Base-by-base conservation (phyloP, 1,140 invertebrate genomes). In the Sesamia nonagrioides region DNA sequence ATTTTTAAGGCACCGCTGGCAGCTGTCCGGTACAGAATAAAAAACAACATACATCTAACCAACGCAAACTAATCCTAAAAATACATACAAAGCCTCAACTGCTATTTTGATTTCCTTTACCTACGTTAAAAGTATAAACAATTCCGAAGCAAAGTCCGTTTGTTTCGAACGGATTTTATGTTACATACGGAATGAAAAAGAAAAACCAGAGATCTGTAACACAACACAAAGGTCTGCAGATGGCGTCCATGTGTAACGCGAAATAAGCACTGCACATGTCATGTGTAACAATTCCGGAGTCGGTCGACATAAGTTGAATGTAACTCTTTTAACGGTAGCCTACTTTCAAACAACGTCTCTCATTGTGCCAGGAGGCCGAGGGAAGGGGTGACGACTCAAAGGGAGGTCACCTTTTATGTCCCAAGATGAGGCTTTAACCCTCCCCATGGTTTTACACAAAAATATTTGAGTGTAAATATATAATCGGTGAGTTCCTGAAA, bases 251-350 rank as follows among this genome's bases (percentile, higher is more conserved):
- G 52, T 56, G 50, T 17, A 2, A 27, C 61, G 21, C 9, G 40
- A 68, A 68, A 48, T 68, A 68, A 68, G 61, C 37, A 13, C 7
- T 7, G 17, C 18, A 27, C 17, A 68, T 68, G 42, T 68, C 63
- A 68, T 68, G 63, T 68, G 61, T 18, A 58, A 79, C 56, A 71
- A 54, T 74, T 81, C 54, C 54, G 56, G 63, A 54, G 73, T 50
- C 71, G 21, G 52, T 52, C 52, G 52, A n/a, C 74, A 13, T 42
- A 56, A 50, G 21, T 73, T 79, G 74, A 66, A 77, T 79, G 60
- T 79, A 75, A 82, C 81, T 77, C 73, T 79, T 82, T 82, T 82
- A 79, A 77, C 69, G 58, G 27, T 82, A 79, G 73, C 78, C 81
- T 82, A 82, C 77, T 82, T 82, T 68, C 68, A 45, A 72, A 82